Evolutionary conservation across 2,797 vertebrate genomes (phyloP).

Genomic region (Chelidonichthys spinosus): DNA sequence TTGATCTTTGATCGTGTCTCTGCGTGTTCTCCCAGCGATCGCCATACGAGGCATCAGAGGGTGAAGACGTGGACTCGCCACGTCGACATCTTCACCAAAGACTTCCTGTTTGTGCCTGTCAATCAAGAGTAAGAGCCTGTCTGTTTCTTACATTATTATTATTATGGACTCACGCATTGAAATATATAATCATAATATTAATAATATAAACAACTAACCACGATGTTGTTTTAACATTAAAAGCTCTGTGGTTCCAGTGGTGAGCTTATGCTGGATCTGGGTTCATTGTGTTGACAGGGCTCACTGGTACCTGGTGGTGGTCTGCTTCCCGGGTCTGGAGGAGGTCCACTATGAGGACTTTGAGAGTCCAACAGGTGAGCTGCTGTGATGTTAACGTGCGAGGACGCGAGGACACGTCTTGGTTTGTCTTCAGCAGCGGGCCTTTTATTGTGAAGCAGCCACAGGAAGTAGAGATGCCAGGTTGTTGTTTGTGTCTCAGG

Average conservation of each 20-base stretch:
- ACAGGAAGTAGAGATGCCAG: neutral
- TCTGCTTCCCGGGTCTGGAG: constrained; percentile 94
- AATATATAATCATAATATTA: too few species aligned
- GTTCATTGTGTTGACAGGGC: constrained; percentile 79
- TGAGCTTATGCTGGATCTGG: too few species aligned
- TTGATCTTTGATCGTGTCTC: neutral
- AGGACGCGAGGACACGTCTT: neutral
- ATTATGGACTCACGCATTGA: too few species aligned
- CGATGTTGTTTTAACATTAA: neutral
- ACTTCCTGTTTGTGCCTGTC: constrained; percentile 96
- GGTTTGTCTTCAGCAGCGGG: neutral
- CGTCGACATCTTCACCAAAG: constrained; percentile 94
- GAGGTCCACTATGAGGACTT: constrained; percentile 79
- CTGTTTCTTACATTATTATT: too few species aligned
- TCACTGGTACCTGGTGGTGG: constrained; percentile 95
- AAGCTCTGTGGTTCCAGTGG: neutral
- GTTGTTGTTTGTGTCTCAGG: constrained; percentile 46
- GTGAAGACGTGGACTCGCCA: constrained; percentile 97
- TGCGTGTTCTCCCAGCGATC: constrained; percentile 71
- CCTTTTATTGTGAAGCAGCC: neutral
- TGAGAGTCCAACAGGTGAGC: constrained; percentile 51
- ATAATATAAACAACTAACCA: too few species aligned
- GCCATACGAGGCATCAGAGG: constrained; percentile 89
- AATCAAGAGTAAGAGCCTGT: constrained; percentile 92
- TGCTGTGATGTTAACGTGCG: neutral